Conservation (phyloP, 2,888 invertebrate genomes). For the Arrhopalites spinosus region DNA sequence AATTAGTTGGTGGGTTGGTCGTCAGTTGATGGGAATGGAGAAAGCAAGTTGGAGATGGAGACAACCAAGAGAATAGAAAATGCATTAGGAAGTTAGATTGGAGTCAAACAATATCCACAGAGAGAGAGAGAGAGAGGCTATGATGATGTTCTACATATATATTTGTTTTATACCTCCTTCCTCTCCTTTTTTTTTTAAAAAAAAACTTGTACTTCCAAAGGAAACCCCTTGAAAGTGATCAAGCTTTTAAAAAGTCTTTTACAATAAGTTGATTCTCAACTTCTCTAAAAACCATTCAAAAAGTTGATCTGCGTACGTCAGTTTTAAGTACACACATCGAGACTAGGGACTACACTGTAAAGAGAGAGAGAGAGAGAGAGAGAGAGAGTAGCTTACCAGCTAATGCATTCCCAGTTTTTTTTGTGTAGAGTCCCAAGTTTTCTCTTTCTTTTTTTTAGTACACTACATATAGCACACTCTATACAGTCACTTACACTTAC, state of each 20-base stretch:
- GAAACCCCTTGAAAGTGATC: slow-evolving; percentile 40
- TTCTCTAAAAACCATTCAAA: slow-evolving; percentile 6
- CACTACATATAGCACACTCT: too few relatives aligned
- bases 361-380: background rate
- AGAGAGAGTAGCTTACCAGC: background rate
- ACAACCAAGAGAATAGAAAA: slow-evolving; percentile 19
- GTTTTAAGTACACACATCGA: background rate
- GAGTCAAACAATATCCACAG: background rate
- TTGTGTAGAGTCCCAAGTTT: background rate
- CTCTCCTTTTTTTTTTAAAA: too few relatives aligned
- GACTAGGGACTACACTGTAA: background rate
- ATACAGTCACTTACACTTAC: too few relatives aligned
- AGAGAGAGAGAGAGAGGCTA: background rate
- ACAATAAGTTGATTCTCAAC: slow-evolving; percentile 35
- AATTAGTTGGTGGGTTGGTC: slow-evolving; percentile 18
- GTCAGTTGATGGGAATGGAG: background rate
- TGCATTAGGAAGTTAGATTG: slow-evolving; percentile 27
- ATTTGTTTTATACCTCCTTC: background rate
- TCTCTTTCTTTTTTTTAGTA: background rate
- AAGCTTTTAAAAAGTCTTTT: slow-evolving; percentile 37
- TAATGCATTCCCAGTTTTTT: background rate
- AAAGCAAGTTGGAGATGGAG: background rate
- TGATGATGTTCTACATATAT: slow-evolving; percentile 3
- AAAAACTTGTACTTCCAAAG: background rate
- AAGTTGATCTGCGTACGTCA: slow-evolving; percentile 2